A percentile compares a stretch with the other conserved stretches of the same genome.
These are phyloP conservation scores for Spilogale gracilis DNA, from an alignment of 2,113 vertebrate genomes.

Conservation along the genomic window DNA sequence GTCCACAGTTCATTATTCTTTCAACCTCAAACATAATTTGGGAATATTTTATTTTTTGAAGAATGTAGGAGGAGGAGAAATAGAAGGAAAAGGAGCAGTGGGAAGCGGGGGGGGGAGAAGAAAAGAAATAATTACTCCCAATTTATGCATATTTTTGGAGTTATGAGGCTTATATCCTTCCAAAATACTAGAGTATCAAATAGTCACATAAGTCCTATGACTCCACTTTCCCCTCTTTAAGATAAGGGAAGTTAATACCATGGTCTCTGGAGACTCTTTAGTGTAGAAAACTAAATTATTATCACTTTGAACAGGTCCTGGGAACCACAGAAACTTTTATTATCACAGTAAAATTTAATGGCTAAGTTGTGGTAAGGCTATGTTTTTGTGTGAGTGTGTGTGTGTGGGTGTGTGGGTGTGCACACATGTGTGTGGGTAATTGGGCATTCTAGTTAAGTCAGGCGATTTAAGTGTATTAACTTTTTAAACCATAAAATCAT, in stretches of 20 bases:
- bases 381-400: background rate
- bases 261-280: background rate
- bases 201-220: no score
- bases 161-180: background rate
- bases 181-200: background rate
- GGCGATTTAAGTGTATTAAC: constrained; percentile 47
- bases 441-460: constrained; percentile 40
- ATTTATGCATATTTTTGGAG: background rate
- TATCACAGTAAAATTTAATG: background rate
- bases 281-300: background rate
- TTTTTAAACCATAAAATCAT: constrained; percentile 64
- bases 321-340: background rate
- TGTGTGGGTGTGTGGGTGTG: background rate
- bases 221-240: background rate
- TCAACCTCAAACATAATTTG: constrained; percentile 40
- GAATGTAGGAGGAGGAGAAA: background rate
- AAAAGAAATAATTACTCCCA: background rate
- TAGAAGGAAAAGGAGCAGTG: background rate
- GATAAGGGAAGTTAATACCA: background rate
- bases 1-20: constrained; percentile 58
- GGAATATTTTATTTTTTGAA: background rate
- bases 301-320: background rate
- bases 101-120: background rate
- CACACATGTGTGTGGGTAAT: background rate
- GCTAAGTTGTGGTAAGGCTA: background rate